Base-by-base conservation (phyloP, 2,797 vertebrate genomes). In the Scyliorhinus canicula region DNA sequence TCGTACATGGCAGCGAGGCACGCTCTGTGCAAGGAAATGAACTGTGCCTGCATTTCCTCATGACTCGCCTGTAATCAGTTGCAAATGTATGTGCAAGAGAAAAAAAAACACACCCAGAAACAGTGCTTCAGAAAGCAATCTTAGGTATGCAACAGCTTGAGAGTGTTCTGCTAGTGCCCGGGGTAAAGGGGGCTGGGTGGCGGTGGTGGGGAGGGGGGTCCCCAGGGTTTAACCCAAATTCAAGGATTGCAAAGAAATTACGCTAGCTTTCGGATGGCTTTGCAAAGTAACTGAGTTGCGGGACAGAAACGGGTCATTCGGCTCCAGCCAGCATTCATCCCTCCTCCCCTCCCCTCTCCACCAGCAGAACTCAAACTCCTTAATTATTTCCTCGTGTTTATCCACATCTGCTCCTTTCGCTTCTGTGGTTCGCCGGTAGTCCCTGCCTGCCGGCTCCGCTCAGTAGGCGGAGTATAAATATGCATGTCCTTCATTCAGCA, bases 1-100 rank as follows among this genome's bases (percentile, higher is more conserved):
- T 97, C 97, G 97, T 97, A 97, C 97, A 97, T 96, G 97, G 96
- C 97, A 96, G 97, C 97, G 96, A 97, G 96, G 96, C 97, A 97
- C 97, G 96, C 97, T 96, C 95, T 31, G 96, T 96, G 95, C 96
- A 97, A 97, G 93, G 97, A 97, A 97, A 98, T 98, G 97, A 97
- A 97, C 97, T 97, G 97, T 97, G 97, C 97, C 96, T 96, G 97
- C 96, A 96, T 96, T 95, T 97, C 95, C 96, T 97, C 97, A 96
- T 97, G 97, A 96, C 97, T 97, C 79, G 95, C 96, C 26, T 67
- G 63, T 93, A 50, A 93, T 93, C 65, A 93, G 65, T 69, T 93
- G 65, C 91, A 93, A 93, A 69, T 93, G 91, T 93, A 52, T 52
- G 44, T 94, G 67, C 63, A 69, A 31, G 31, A n/a, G 26, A n/a